Conservation (phyloP, 2,113 vertebrate genomes). For the Eolophus roseicapilla region DNA sequence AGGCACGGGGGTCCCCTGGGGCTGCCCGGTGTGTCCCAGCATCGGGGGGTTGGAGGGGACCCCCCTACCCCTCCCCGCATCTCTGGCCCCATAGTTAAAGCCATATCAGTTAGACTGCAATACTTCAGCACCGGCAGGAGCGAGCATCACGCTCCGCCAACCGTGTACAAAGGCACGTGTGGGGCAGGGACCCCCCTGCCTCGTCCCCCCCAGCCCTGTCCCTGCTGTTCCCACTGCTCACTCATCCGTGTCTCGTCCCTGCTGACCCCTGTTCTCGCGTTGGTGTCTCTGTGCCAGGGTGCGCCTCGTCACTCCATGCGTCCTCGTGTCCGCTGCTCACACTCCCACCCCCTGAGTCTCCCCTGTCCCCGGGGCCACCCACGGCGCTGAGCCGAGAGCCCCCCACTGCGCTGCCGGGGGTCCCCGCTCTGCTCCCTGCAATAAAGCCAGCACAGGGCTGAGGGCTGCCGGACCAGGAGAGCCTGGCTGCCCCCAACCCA, state of each 20-base stretch:
- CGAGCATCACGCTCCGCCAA: constrained; percentile 31
- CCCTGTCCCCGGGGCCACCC: neutral
- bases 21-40: constrained; percentile 28
- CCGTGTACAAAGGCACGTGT: constrained; percentile 64
- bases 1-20: constrained; percentile 50
- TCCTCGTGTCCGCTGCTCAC: constrained; percentile 50
- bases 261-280: constrained; percentile 38
- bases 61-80: constrained; percentile 64
- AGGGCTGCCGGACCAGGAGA: neutral
- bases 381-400: neutral
- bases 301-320: constrained; percentile 48
- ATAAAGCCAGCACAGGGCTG: constrained; percentile 20
- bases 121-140: constrained; percentile 73
- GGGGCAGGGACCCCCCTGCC: constrained; percentile 43
- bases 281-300: constrained; percentile 66
- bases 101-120: constrained; percentile 87
- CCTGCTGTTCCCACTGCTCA: constrained; percentile 8
- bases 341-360: neutral
- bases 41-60: constrained; percentile 32
- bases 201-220: neutral
- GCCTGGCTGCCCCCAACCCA: neutral
- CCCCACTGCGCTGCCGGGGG: neutral
- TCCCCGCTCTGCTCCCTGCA: constrained; percentile 14
- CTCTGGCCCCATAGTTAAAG: constrained; percentile 79
- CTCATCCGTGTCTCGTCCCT: constrained; percentile 46